Evolutionary conservation across 2,113 vertebrate species (phyloP), one percentile per base, ranked within the genome.

Genomic region (Ptilonorhynchus violaceus): DNA sequence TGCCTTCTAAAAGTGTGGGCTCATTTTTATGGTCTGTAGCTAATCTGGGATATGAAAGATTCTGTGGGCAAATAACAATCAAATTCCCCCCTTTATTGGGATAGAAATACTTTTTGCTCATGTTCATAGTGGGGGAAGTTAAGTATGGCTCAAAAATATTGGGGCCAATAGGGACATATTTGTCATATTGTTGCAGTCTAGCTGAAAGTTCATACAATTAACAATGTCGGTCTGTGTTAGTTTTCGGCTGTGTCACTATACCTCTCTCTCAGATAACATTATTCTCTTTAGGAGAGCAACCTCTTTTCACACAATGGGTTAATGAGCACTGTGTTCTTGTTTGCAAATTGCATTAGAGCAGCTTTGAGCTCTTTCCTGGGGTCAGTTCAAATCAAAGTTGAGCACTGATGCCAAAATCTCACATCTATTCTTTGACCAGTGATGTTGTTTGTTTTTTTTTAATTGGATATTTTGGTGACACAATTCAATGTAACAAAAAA

Each of bases 61-160:
- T 66, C 58, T 69, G 24, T 31, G 58, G 37, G n/a, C 73, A 91
- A 77, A 66, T 47, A 52, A 42, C 25, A 25, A 60, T 35, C 4
- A 74, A 52, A 82, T 76, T 69, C 4, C 3, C 4, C 21, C 11
- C 7, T 15, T 50, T 60, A 47, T 5, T 55, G 12, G 22, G 15
- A 10, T 39, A 80, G 13, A 63, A 85, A 67, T 52, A 44, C 15
- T 46, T 80, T 68, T 82, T 79, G 20, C 12, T 59, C 0, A 2
- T 31, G 4, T 72, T 66, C 1, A 0, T 31, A 27, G 6, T 6
- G 3, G 14, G 22, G 18, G 6, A 64, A 86, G 33, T 4, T 35
- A 53, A 68, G 6, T 12, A 52, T 28, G 18, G 16, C 23, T 83
- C 41, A 85, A 78, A 87, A 63, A 41, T 82, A 46, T 15, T 24